These are phyloP conservation scores for Pentalonia nigronervosa DNA, from an alignment of 1,140 invertebrate species.

Conservation along the genomic window DNA sequence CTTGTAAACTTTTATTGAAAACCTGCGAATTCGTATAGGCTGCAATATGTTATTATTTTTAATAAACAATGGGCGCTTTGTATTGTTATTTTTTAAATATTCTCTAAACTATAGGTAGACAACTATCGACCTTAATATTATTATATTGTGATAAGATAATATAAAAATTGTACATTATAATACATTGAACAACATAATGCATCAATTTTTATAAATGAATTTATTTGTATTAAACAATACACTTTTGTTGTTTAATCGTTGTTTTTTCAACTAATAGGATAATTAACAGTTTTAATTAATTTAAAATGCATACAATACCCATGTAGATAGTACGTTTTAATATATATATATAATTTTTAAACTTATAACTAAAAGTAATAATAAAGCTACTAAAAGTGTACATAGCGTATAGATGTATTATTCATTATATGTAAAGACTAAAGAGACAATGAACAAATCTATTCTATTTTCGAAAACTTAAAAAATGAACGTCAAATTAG, in stretches of 20 bases:
- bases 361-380: neutral
- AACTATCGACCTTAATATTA: neutral
- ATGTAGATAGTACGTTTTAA: neutral
- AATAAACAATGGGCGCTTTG: neutral
- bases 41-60: neutral
- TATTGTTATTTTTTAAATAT: neutral
- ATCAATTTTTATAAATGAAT: neutral
- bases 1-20: neutral
- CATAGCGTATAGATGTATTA: neutral
- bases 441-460: neutral
- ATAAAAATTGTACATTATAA: neutral
- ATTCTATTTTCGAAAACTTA: neutral
- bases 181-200: neutral
- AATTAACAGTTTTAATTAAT: conserved; percentile 9
- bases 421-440: neutral
- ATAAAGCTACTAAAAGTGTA: neutral
- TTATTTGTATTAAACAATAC: conserved; percentile 19
- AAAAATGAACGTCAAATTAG: neutral
- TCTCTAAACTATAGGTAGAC: neutral
- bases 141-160: neutral
- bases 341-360: neutral
- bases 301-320: neutral
- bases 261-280: neutral
- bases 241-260: conserved; percentile 32
- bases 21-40: neutral